Base-by-base conservation (phyloP, 2,113 vertebrate genomes). In the Austrofundulus limnaeus region DNA sequence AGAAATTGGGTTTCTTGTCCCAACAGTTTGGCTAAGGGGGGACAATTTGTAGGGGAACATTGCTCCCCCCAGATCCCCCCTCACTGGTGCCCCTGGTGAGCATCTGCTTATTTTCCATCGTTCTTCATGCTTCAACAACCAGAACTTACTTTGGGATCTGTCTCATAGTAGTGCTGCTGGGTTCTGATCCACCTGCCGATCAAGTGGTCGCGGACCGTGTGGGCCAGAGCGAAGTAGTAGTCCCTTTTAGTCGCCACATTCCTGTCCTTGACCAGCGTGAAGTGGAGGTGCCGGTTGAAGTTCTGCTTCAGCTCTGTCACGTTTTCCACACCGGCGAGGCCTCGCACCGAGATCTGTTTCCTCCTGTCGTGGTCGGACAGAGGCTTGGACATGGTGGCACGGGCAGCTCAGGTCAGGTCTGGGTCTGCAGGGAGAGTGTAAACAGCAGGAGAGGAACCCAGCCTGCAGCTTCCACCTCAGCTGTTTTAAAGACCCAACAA, bases 81-180 rank as follows among this genome's bases (percentile, higher is more conserved):
- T n/a, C n/a, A n/a, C n/a, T n/a, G n/a, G n/a, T n/a, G n/a, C n/a
- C n/a, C n/a, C n/a, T n/a, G n/a, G n/a, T 19, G 17, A 5, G 2
- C 25, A n/a, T n/a, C 11, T 1, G 16, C 1, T n/a, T 11, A 19
- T 5, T 24, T 13, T 34, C 17, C 5, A 3, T 24, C 17, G 8
- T 5, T 28, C 24, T 28, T 50, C 11, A 3, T 55, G 46, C 24
- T 42, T n/a, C 28, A 55, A 5, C 66, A 31, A 50, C 25, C 54
- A 37, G 14, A 56, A 81, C 85, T 89, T 89, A 95, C 95, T 93
- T 96, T 96, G 58, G 95, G 95, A 81, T 97, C 95, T 80, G 94
- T 95, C 86, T 96, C 95, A 31, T 97, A 96, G 89, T 96, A 96
- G 85, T 94, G 76, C 87, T 96, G 95, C 88, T 96, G 95, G n/a